Base-by-base conservation (phyloP, 1,140 invertebrate species). In the Littorina saxatilis region DNA sequence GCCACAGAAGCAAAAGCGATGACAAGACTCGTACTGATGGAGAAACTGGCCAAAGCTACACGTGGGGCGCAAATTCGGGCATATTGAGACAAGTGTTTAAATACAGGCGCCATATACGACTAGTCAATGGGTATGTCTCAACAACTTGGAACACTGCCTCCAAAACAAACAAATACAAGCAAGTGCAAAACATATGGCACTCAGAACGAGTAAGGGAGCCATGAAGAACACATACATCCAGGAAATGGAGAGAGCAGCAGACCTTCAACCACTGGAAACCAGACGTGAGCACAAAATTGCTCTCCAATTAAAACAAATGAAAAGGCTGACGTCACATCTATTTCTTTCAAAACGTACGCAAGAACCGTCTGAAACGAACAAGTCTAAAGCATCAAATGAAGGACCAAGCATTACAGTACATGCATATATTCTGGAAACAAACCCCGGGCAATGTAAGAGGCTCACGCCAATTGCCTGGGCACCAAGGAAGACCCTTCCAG, bases 221-320 rank as follows among this genome's bases (percentile, higher is more conserved):
- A 78, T 78, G 76, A 78, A 78, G n/a, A 78, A 47, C 32, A 78
- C 76, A 5, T 55, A 47, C 27, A 61, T 78, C 20, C 27, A 13
- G 61, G 76, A 78, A 78, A 55, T 78, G 76, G 76, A 78, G 32
- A 61, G 61, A 58, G 61, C 76, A 58, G 50, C 76, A 37, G 61
- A 78, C 52, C 50, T 78, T 35, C 50, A 78, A 35, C 76, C 50
- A 61, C 32, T 58, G n/a, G 50, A 78, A 58, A 32, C 66, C 11
- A 68, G 66, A 68, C 27, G 66, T 13, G 27, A 68, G 40, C 50
- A 50, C 47, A 76, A 76, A n/a, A 47, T n/a, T 3, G n/a, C 50
- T 3, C 27, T 50, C 4, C 74, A 76, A 4, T 4, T 47, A 15
- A n/a, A 76, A 47, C 40, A 76, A 47, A 47, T 47, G 50, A 9